A percentile compares a stretch with the other conserved stretches of the same genome.
These are phyloP conservation scores for Hemiprocne comata DNA, from an alignment of 2,113 vertebrate genomes.

Conservation along the genomic window DNA sequence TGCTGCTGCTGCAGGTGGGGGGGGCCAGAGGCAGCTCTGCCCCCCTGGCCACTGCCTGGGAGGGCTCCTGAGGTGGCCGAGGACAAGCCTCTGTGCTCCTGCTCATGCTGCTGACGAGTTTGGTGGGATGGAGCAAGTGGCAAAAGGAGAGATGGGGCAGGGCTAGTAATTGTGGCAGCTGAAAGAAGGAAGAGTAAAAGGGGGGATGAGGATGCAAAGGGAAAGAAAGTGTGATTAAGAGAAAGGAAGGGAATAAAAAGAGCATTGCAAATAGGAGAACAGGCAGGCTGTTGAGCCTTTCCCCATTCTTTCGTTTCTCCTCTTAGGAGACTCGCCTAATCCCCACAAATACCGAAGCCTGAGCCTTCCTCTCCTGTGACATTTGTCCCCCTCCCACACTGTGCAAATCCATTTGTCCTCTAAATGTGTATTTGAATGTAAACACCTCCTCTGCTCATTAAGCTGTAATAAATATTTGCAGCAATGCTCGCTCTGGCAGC, in stretches of 20 bases:
- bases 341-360: not conserved
- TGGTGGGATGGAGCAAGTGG: not conserved
- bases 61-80: fast-evolving
- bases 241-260: not conserved
- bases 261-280: not conserved
- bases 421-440: not conserved
- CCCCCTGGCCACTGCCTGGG: not conserved
- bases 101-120: not conserved
- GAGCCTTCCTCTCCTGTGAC: not conserved
- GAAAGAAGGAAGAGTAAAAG: not conserved
- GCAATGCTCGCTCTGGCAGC: not conserved
- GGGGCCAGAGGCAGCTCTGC: not conserved
- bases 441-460: not conserved
- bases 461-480: not conserved
- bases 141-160: not conserved
- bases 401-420: constrained; percentile 15
- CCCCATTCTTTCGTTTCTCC: not conserved
- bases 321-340: not conserved
- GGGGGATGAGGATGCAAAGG: not conserved
- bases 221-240: not conserved
- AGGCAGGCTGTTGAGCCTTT: not conserved
- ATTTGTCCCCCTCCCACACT: not conserved
- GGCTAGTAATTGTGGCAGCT: not conserved
- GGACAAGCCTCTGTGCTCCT: not conserved
- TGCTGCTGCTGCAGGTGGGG: not conserved